Evolutionary conservation across 1,140 invertebrate species (phyloP).

Genomic region (Tachypleus tridentatus): DNA sequence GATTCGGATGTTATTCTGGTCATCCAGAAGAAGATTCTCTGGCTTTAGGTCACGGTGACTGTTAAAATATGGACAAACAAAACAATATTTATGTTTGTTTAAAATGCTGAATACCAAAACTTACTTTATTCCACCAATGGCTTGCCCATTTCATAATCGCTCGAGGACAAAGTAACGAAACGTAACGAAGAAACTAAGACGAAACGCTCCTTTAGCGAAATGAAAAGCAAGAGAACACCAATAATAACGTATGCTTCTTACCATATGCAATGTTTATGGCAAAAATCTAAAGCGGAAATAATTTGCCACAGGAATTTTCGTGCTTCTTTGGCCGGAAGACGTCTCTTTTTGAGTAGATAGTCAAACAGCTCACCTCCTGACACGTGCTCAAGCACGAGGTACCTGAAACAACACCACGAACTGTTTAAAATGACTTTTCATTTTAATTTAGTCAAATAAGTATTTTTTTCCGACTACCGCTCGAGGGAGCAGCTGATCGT

Average conservation of each 20-base stretch:
- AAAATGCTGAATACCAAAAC: too few relatives aligned
- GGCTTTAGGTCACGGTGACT: constrained; percentile 98
- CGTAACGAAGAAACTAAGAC: too few relatives aligned
- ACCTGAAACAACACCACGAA: constrained; percentile 45
- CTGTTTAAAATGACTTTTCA: too few relatives aligned
- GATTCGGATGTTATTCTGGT: constrained; percentile 97
- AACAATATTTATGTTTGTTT: too few relatives aligned
- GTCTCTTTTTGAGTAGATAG: constrained; percentile 95
- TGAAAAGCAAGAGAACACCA: too few relatives aligned
- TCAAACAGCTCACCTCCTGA: constrained; percentile 98
- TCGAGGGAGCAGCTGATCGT: too few relatives aligned
- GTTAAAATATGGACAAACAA: neutral
- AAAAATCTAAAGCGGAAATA: constrained; percentile 97
- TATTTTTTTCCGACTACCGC: neutral
- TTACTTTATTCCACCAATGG: too few relatives aligned
- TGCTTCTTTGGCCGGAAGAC: constrained; percentile 94
- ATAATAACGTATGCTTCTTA: constrained; percentile 39
- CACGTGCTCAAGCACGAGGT: constrained; percentile 94
- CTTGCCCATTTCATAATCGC: too few relatives aligned
- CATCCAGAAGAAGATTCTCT: constrained; percentile 93
- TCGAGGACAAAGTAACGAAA: too few relatives aligned
- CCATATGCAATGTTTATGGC: constrained; percentile 99
- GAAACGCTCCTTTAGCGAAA: too few relatives aligned
- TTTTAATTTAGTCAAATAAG: neutral
- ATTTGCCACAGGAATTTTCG: constrained; percentile 96